Conservation (phyloP, 2,888 invertebrate genomes). For the Anorthoa munda region DNA sequence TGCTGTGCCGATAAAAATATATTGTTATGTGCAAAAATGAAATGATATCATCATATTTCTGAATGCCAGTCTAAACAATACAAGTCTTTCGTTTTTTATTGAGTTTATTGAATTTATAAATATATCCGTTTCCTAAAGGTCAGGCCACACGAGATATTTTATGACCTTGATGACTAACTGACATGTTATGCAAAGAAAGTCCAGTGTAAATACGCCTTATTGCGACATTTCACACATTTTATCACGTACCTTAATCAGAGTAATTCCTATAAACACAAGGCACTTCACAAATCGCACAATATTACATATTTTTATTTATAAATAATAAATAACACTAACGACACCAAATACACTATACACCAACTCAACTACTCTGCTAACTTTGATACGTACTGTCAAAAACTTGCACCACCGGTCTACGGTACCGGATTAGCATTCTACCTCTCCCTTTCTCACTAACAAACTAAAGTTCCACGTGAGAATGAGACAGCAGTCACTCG, state of each 20-base stretch:
- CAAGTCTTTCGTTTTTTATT: slow-evolving; percentile 3
- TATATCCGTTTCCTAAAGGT: slow-evolving; percentile 56
- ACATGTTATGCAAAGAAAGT: slow-evolving; percentile 83
- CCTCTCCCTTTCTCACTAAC: slow-evolving; percentile 66
- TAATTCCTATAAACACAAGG: slow-evolving; percentile 57
- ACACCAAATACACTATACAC: slow-evolving; percentile 78
- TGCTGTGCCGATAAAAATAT: slow-evolving; percentile 15
- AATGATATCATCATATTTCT: slow-evolving; percentile 34
- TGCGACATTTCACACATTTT: slow-evolving; percentile 68
- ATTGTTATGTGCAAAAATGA: slow-evolving; percentile 1
- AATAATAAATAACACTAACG: slow-evolving; percentile 68
- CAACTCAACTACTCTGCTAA: slow-evolving; percentile 78
- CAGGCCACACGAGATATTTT: slow-evolving; percentile 60
- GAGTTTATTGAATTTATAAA: slow-evolving; percentile 17
- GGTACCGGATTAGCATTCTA: slow-evolving; percentile 77
- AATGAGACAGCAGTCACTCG: slow-evolving; percentile 70
- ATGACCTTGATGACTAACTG: slow-evolving; percentile 85
- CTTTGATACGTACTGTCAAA: slow-evolving; percentile 88
- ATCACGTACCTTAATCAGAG: slow-evolving; percentile 61
- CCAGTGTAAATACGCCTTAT: slow-evolving; percentile 75
- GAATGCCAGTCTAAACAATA: not conserved
- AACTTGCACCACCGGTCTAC: slow-evolving; percentile 88
- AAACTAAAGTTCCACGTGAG: slow-evolving; percentile 35
- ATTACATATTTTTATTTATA: slow-evolving; percentile 68
- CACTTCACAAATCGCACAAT: slow-evolving; percentile 65